Base-by-base conservation (phyloP, 2,888 invertebrate genomes). In the Ctena decussata region DNA sequence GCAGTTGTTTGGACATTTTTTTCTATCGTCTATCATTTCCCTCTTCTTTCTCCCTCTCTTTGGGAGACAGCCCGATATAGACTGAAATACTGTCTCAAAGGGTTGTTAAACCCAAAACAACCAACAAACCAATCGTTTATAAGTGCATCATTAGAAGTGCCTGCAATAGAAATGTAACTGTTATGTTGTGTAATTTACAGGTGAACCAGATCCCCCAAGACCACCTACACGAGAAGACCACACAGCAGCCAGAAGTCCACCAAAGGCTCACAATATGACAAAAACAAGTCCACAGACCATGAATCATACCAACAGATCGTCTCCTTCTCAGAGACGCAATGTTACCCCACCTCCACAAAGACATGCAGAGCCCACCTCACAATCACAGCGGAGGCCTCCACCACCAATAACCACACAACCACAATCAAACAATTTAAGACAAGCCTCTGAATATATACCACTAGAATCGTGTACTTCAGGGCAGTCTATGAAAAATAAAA, bases 401-500 rank as follows among this genome's bases (percentile, higher is more conserved):
- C 44, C 73, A 6, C 35, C 73, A 41, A 24, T 80, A 32, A 73
- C 79, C 49, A 24, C 87, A 32, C 86, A 89, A 76, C 83, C 87
- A 39, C 12, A 77, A 41, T 32, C 72, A 41, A 37, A 74, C 5
- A 39, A 71, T 21, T 18, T 44, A n/a, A 72, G 73, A 11, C 24
- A 60, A 39, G 24, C 80, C n/a, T 60, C 69, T 15, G 87, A 91
- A 53, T 93, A 93, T 83, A 90, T 93, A 81, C 91, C 91, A 5
- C 82, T 93, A 69, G 86, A 87, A n/a, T 88, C 92, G 12, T 94
- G 93, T 82, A 86, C 81, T 11, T 92, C 92, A 35, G 93, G 93
- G 1, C 18, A 71, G 0, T 80, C 82, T 35, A 53, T 80, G 69
- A 87, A 72, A 60, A n/a, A n/a, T n/a, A 53, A 76, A 44, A 75